These are phyloP conservation scores for Zeus faber DNA, from an alignment of 2,113 vertebrate species.

Conservation along the genomic window DNA sequence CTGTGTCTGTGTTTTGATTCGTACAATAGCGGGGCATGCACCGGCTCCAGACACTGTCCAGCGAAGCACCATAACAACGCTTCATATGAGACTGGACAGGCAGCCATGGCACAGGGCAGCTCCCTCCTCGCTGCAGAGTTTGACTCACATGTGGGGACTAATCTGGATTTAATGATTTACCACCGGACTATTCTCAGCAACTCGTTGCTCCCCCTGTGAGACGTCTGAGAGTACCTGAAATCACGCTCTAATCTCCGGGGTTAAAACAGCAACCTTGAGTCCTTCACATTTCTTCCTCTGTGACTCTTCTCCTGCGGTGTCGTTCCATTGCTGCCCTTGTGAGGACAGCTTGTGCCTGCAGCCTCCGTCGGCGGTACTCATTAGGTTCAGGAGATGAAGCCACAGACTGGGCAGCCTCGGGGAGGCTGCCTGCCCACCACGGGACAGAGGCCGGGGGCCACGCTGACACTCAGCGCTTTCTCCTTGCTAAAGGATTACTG, in stretches of 20 bases:
- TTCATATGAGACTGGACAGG: not conserved
- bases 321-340: slow-evolving; percentile 41
- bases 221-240: not conserved
- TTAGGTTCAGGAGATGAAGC: slow-evolving; percentile 51
- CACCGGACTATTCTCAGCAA: not conserved
- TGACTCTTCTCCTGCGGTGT: slow-evolving; percentile 10
- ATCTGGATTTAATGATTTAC: not conserved
- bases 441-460: slow-evolving; percentile 29
- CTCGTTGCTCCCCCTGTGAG: not conserved
- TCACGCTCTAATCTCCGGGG: not conserved
- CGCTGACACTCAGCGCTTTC: slow-evolving; percentile 11
- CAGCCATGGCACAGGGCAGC: not conserved
- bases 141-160: not conserved
- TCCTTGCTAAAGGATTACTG: slow-evolving; percentile 22
- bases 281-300: slow-evolving; percentile 29
- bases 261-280: slow-evolving; percentile 13
- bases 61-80: slow-evolving; percentile 58
- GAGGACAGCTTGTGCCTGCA: slow-evolving; percentile 37
- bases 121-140: not conserved
- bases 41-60: slow-evolving; percentile 52
- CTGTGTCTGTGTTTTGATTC: slow-evolving; percentile 75
- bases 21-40: slow-evolving; percentile 64
- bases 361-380: slow-evolving; percentile 47
- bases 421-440: slow-evolving; percentile 27
- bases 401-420: slow-evolving; percentile 32